Percentiles rank a stretch among this genome's conserved stretches.
Conservation (phyloP, 2,797 vertebrate species). For the Parauchenoglanis ngamensis region DNA sequence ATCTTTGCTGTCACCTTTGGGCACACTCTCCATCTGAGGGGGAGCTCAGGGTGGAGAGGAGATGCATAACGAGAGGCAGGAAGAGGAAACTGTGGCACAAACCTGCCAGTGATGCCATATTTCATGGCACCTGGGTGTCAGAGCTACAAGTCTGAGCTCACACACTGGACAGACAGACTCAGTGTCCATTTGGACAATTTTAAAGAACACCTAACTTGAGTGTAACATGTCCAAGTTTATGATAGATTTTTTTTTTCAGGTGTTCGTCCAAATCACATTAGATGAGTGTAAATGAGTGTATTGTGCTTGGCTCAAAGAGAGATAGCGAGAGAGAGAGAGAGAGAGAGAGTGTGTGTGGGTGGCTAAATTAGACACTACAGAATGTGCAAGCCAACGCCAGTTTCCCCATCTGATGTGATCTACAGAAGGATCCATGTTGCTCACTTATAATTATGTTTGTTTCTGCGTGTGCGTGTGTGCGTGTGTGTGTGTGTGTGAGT, state of each 20-base stretch:
- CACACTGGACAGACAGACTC: neutral
- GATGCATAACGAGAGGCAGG: conserved; percentile 18
- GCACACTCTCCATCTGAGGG: conserved; percentile 25
- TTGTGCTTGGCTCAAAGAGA: neutral
- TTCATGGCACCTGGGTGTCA: conserved; percentile 24
- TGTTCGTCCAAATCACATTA: neutral
- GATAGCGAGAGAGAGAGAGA: conserved; percentile 16
- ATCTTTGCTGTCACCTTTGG: conserved; percentile 50
- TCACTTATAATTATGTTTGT: conserved; percentile 7
- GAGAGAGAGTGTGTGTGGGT: too few species aligned
- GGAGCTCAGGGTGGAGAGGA: neutral
- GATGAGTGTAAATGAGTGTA: neutral
- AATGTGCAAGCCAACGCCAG: conserved; percentile 37
- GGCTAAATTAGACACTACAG: conserved; percentile 42
- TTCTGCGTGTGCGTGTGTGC: neutral
- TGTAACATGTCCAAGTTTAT: neutral
- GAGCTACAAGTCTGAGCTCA: conserved; percentile 17
- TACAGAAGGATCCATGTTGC: conserved; percentile 34
- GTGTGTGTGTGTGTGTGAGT: conserved; percentile 3
- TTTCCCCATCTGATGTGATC: conserved; percentile 43
- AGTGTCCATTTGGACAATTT: neutral
- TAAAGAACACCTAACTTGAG: neutral
- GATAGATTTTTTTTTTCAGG: neutral
- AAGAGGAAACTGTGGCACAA: conserved; percentile 14
- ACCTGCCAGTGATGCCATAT: conserved; percentile 30